A percentile compares a stretch with the other conserved stretches of the same genome.
Evolutionary conservation across 2,888 invertebrate species (phyloP).

Genomic region (Lampropteryx suffumata): DNA sequence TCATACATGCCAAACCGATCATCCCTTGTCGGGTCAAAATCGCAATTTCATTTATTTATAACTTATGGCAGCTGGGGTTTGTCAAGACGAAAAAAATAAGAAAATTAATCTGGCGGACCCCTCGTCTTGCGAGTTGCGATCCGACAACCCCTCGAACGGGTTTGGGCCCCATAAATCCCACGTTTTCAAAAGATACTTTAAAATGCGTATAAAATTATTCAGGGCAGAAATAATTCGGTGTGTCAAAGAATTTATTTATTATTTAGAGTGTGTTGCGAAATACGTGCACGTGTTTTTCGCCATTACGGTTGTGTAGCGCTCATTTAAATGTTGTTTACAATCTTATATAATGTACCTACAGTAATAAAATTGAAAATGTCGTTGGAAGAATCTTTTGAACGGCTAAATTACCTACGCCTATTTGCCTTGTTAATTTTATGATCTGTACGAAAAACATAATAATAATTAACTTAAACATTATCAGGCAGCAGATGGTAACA

Average conservation of each 20-base stretch:
- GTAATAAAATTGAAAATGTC: too few relatives aligned
- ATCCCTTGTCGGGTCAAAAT: slow-evolving; percentile 81
- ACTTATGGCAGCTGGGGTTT: slow-evolving; percentile 80
- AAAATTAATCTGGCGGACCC: slow-evolving; percentile 67
- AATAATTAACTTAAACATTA: too few relatives aligned
- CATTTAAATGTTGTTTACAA: slow-evolving; percentile 25
- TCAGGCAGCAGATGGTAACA: too few relatives aligned
- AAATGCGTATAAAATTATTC: slow-evolving; percentile 82
- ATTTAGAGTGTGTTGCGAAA: slow-evolving; percentile 53
- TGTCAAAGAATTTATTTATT: slow-evolving; percentile 65
- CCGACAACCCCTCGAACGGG: slow-evolving; percentile 81
- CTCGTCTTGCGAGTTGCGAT: slow-evolving; percentile 57
- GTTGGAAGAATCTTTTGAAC: too few relatives aligned
- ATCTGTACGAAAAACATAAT: too few relatives aligned
- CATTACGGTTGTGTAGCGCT: slow-evolving; percentile 32
- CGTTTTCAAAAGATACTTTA: slow-evolving; percentile 79
- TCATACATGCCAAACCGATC: slow-evolving; percentile 55
- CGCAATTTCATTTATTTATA: slow-evolving; percentile 78
- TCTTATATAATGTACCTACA: slow-evolving; percentile 18
- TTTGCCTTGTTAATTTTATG: too few relatives aligned
- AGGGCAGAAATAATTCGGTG: slow-evolving; percentile 78
- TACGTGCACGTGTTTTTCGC: slow-evolving; percentile 63
- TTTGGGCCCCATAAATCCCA: slow-evolving; percentile 78
- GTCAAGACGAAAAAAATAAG: slow-evolving; percentile 79
- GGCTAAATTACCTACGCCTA: too few relatives aligned